These are phyloP conservation scores for Trissolcus japonicus DNA, from an alignment of 2,888 invertebrate genomes.

Conservation along the genomic window DNA sequence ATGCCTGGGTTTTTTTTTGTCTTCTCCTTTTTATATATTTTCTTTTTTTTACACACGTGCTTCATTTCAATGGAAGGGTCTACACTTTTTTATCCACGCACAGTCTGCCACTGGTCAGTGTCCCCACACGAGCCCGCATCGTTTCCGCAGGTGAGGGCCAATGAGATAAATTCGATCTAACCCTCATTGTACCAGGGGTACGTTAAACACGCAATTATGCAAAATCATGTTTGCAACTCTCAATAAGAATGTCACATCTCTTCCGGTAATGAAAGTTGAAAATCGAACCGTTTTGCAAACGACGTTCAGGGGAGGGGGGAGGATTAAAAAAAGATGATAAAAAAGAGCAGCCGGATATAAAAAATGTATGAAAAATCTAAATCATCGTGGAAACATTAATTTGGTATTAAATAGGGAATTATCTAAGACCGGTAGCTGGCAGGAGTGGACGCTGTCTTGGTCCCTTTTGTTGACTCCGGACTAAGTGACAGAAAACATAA, in stretches of 20 bases:
- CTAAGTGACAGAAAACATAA: slow-evolving; percentile 31
- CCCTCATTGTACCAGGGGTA: slow-evolving; percentile 70
- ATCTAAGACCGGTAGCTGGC: slow-evolving; percentile 18
- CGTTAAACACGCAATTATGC: slow-evolving; percentile 68
- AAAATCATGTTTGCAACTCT: slow-evolving; percentile 63
- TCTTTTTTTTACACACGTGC: slow-evolving; percentile 39
- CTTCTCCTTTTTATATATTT: too few species aligned
- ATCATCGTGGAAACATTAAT: slow-evolving; percentile 37
- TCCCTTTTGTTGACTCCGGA: slow-evolving; percentile 21
- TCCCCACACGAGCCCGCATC: slow-evolving; percentile 72
- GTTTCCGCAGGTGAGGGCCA: slow-evolving; percentile 74
- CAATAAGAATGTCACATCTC: slow-evolving; percentile 48
- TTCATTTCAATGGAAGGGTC: slow-evolving; percentile 50
- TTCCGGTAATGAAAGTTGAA: slow-evolving; percentile 1
- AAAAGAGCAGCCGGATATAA: background rate
- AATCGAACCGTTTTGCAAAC: background rate
- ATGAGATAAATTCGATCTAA: slow-evolving; percentile 76
- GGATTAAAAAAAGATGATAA: background rate
- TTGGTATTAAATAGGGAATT: slow-evolving; percentile 20
- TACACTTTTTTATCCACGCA: slow-evolving; percentile 42
- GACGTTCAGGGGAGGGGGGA: background rate
- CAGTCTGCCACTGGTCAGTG: slow-evolving; percentile 74
- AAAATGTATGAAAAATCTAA: slow-evolving; percentile 12
- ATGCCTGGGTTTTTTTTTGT: slow-evolving; percentile 16
- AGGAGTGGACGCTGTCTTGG: slow-evolving; percentile 22